These are phyloP conservation scores for Ceyx melanurus DNA, from an alignment of 2,113 vertebrate genomes.

Conservation along the genomic window DNA sequence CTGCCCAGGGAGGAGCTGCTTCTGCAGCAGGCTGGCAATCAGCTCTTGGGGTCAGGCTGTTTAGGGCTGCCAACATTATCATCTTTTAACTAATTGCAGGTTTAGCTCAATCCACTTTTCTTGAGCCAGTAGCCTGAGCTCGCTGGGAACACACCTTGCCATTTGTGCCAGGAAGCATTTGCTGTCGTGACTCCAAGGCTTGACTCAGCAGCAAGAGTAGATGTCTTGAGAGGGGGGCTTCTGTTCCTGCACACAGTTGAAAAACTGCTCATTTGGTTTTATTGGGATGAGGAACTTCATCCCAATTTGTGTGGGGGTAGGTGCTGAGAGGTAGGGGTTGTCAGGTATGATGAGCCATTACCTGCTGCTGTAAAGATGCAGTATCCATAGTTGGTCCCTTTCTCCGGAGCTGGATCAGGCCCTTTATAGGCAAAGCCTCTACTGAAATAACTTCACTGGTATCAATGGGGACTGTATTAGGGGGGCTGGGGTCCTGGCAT, in stretches of 20 bases:
- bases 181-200: background rate
- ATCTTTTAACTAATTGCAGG: background rate
- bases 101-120: background rate
- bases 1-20: background rate
- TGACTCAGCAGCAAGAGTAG: background rate
- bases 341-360: background rate
- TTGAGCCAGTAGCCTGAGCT: background rate
- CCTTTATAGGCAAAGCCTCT: background rate
- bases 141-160: background rate
- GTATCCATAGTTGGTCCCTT: rapidly evolving
- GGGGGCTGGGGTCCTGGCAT: background rate
- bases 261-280: background rate
- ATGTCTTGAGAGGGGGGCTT: background rate
- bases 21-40: background rate
- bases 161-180: background rate
- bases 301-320: background rate
- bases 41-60: background rate
- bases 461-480: background rate
- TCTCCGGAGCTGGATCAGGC: background rate
- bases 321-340: background rate
- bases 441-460: background rate
- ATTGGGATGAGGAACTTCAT: background rate
- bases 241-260: background rate
- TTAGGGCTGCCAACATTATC: background rate
- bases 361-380: background rate